Conservation (phyloP, 2,113 vertebrate genomes). For the Indicator indicator region DNA sequence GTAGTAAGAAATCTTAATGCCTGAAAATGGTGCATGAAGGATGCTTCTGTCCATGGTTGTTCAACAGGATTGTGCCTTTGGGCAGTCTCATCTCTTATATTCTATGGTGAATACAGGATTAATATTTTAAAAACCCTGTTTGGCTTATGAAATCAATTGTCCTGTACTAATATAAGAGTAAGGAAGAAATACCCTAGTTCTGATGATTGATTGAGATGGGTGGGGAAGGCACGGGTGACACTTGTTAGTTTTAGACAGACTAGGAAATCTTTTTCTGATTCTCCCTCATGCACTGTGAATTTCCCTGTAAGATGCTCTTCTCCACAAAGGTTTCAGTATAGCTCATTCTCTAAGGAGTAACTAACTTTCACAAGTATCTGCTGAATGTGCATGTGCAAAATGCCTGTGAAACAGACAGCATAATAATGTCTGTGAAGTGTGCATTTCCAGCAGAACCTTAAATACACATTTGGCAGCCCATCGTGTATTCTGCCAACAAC, state of each 20-base stretch:
- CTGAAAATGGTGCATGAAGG: background rate
- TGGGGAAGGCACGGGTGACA: background rate
- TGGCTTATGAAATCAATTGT: background rate
- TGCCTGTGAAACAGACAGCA: background rate
- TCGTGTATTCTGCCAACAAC: background rate
- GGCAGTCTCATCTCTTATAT: background rate
- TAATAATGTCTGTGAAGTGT: background rate
- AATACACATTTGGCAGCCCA: background rate
- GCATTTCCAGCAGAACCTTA: background rate
- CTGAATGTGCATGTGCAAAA: background rate
- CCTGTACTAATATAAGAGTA: background rate
- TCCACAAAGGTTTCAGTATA: background rate
- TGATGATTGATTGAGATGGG: background rate
- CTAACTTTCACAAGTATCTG: background rate
- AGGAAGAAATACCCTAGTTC: background rate
- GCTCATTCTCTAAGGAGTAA: background rate
- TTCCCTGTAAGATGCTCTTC: background rate
- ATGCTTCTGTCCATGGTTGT: background rate
- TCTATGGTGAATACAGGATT: background rate
- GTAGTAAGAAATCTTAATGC: background rate
- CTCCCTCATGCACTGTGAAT: background rate
- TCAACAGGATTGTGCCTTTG: background rate
- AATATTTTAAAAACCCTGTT: background rate
- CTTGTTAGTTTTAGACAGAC: background rate
- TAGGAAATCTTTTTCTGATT: background rate